These are phyloP conservation scores for Cephus cinctus DNA, from an alignment of 1,140 invertebrate species.

Conservation along the genomic window DNA sequence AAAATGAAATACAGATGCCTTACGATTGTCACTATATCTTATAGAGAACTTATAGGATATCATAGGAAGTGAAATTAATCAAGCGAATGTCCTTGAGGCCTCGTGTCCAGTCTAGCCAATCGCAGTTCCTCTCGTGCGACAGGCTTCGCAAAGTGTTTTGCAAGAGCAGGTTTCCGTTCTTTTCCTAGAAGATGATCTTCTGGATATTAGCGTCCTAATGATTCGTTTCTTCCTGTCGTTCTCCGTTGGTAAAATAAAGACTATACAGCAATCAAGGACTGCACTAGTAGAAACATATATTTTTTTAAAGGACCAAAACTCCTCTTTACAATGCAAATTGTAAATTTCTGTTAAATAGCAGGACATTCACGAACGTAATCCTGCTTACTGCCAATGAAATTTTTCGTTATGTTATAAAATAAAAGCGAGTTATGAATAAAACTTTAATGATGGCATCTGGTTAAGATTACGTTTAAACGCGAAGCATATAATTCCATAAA, in stretches of 20 bases:
- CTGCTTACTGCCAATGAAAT: too few species aligned
- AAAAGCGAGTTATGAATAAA: too few species aligned
- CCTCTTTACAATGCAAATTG: too few species aligned
- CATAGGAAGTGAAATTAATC: slow-evolving; percentile 33
- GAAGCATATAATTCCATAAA: too few species aligned
- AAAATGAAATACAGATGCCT: too few species aligned
- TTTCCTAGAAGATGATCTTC: slow-evolving; percentile 13
- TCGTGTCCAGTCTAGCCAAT: slow-evolving; percentile 22
- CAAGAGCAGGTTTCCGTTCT: slow-evolving; percentile 13
- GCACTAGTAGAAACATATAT: not conserved
- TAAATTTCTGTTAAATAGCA: too few species aligned
- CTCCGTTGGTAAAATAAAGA: not conserved
- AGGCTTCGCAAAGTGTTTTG: slow-evolving; percentile 20
- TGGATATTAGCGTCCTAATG: not conserved
- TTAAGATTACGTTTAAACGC: too few species aligned
- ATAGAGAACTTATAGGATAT: slow-evolving; percentile 29
- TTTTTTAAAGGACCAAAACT: too few species aligned
- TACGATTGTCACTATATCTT: too few species aligned
- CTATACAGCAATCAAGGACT: not conserved
- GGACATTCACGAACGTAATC: too few species aligned
- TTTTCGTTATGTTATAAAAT: too few species aligned
- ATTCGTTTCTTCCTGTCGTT: not conserved
- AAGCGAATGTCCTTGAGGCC: slow-evolving; percentile 31
- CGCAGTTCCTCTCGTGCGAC: slow-evolving; percentile 33
- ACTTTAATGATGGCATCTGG: too few species aligned